Evolutionary conservation across 2,113 vertebrate genomes (phyloP), one percentile per base, ranked within the genome.

Genomic region (Formicarius rufipectus): DNA sequence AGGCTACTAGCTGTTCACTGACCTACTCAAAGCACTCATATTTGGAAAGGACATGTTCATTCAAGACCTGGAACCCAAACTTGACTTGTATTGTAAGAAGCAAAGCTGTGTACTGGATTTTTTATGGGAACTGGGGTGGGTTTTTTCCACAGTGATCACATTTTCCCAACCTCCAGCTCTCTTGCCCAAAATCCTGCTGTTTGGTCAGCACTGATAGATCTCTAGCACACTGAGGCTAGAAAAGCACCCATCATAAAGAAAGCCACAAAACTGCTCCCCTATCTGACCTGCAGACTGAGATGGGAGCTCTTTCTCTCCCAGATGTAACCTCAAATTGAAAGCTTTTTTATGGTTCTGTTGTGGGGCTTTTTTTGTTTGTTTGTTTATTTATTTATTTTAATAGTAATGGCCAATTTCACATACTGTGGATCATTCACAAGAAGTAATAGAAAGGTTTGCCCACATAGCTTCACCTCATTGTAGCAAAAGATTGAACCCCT

Each of bases 41-140:
- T 35, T 50, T 31, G 5, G 10, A 75, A 82, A 82, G 14, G 6
- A 9, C 7, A 52, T 6, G 10, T 23, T 88, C 37, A 63, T 64
- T 44, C 33, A 53, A 92, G 22, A 84, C 7, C 10, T 88, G n/a
- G 18, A 82, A 78, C 13, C 14, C 67, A 40, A 83, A 79, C 19
- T 16, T 42, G 12, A 68, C 14, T 35, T 76, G 19, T 22, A 68
- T 14, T 76, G 17, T 11, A 76, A 64, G 21, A 62, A 76, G 44
- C 14, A 68, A 64, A 87, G 72, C 6, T 7, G 1, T 39, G 10
- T 47, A 64, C 3, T 21, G 8, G 40, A 47, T 23, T 10, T 62
- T 69, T 58, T 1, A 4, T 1, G 6, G 22, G 8, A 4, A 2
- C 17, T 21, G 8, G 10, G 11, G 31, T 47, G 8, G 20, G 0